These are phyloP conservation scores for Xiphophorus hellerii DNA, from an alignment of 2,113 vertebrate species.

Conservation along the genomic window DNA sequence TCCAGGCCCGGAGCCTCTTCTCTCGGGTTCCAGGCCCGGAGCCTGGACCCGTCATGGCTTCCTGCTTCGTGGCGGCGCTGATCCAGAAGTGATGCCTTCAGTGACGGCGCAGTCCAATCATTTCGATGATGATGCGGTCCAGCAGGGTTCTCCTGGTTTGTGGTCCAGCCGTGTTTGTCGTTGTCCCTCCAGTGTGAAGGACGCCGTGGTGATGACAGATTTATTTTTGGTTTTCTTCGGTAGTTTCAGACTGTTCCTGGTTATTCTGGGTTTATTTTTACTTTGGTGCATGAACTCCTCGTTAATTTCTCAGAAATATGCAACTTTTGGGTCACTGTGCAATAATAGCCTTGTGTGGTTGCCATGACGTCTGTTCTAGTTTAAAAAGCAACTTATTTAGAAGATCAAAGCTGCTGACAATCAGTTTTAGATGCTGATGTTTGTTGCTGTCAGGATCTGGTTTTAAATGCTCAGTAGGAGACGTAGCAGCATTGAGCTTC, in stretches of 20 bases:
- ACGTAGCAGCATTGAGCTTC: neutral
- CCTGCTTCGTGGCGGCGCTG: no score
- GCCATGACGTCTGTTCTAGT: slow-evolving; percentile 11
- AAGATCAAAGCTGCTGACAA: neutral
- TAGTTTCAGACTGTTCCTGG: neutral
- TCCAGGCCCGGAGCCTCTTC: no score
- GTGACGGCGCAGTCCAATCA: neutral
- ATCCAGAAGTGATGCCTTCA: neutral
- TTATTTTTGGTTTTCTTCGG: no score
- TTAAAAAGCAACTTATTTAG: neutral
- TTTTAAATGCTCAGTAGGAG: no score
- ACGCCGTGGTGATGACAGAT: neutral
- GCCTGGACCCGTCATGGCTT: no score
- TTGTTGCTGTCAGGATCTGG: neutral
- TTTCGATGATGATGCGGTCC: neutral
- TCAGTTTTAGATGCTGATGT: neutral
- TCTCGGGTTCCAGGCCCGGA: no score
- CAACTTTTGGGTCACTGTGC: slow-evolving; percentile 58
- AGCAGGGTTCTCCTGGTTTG: neutral
- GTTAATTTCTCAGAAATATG: slow-evolving; percentile 49
- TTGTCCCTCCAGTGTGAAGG: neutral
- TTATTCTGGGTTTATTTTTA: neutral
- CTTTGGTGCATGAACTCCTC: slow-evolving; percentile 51
- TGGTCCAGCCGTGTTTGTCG: neutral
- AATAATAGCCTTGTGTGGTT: slow-evolving; percentile 39